Base-by-base conservation (phyloP, 2,797 vertebrate genomes). In the Chanos chanos region DNA sequence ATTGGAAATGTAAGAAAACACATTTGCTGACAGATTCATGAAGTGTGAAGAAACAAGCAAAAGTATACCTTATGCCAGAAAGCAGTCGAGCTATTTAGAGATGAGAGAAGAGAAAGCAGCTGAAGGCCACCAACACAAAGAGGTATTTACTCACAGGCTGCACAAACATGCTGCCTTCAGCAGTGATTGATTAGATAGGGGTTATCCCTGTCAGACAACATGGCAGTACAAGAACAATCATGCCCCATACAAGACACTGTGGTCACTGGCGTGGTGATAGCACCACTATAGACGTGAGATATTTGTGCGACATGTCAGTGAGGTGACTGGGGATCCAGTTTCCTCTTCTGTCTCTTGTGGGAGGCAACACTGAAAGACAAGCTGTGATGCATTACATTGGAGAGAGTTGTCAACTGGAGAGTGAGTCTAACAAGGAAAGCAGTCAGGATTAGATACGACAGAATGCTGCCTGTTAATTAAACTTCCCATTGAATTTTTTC, bases 121-220 rank as follows among this genome's bases (percentile, higher is more conserved):
- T 61, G 52, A 68, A 87, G 81, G 81, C 83, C 86, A 84, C 77
- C 79, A 82, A 76, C 81, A 78, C 61, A 3, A 73, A 41, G 4
- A 73, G 86, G 77, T 87, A 87, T 88, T 84, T 83, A 78, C 80
- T 64, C 62, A 55, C 54, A 47, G 81, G 82, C 81, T 87, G 84
- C 81, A 78, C 85, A 84, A 85, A 89, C 87, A 79, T 67, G 79
- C 76, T 73, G 76, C 77, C 72, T 74, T 70, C 72, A 76, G 71
- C 82, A 76, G 77, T 87, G 87, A 89, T 84, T 83, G 86, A 90
- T 88, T 85, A 85, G 82, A 61, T 63, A 5, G 40, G 66, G 78
- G 77, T 82, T 78, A 83, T 64, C 72, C 77, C 61, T 66, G 82
- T 77, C 74, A 78, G 80, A 66, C 70, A 76, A 68, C 60, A 22